Evolutionary conservation across 2,113 vertebrate species (phyloP).

Genomic region (Calidris pugnax): DNA sequence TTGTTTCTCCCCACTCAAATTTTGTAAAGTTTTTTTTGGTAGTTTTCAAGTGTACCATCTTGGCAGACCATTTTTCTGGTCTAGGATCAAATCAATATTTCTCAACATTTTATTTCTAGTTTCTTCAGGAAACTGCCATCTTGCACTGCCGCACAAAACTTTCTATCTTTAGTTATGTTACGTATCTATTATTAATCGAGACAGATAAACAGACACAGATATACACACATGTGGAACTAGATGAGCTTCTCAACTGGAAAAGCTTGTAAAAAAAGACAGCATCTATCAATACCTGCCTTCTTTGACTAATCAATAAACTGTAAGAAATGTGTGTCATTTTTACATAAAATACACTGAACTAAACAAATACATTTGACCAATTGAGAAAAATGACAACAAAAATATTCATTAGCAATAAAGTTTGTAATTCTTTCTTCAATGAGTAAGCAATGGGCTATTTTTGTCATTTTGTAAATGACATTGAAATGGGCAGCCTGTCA

Average conservation of each 20-base stretch:
- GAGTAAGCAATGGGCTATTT: not conserved
- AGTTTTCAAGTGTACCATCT: not conserved
- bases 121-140: not conserved
- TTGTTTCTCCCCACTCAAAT: not conserved
- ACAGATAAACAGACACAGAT: not conserved
- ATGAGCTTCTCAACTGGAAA: not conserved
- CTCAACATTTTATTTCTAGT: not conserved
- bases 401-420: not conserved
- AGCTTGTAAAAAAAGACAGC: not conserved
- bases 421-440: not conserved
- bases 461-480: constrained; percentile 26
- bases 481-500: constrained; percentile 29
- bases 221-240: not conserved
- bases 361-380: not conserved
- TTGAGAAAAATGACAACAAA: not conserved
- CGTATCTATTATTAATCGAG: not conserved
- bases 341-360: not conserved
- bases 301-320: not conserved
- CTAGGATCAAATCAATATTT: not conserved
- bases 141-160: not conserved
- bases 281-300: not conserved
- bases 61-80: fast-evolving
- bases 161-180: not conserved
- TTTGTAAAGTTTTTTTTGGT: not conserved
- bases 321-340: not conserved